Evolutionary conservation across 2,888 invertebrate species (phyloP), one percentile per base, ranked within the genome.

Genomic region (Polyommatus iphigenia): DNA sequence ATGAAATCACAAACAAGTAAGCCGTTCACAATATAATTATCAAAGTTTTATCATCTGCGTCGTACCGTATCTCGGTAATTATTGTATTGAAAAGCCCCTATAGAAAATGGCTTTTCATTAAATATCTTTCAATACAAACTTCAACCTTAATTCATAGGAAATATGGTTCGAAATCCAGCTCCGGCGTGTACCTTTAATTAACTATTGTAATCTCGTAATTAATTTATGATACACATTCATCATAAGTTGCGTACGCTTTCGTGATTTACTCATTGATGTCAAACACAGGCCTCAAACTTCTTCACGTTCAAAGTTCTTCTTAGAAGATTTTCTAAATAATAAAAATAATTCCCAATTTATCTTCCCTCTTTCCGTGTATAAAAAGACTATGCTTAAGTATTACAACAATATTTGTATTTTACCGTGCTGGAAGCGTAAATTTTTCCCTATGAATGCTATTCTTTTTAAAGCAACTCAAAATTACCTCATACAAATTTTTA

Each of bases 1-100:
- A 15, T 29, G 2, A 18, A 67, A 32, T 29, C 67, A 67, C 29
- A 29, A 67, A 67, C 67, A 32, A 67, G 6, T 67, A 32, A 67
- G 15, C 29, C 41, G n/a, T 36, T 72, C 36, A 71, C 18, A 36
- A 71, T 32, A 41, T 72, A 41, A 71, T 72, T 20, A 72, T 41
- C 20, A 41, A 72, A 72, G 72, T 72, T 72, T 41, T 41, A 41
- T 41, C 72, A 72, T 72, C 15, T 7, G 67, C 6, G 67, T 62
- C 62, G 24, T 67, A 29, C 67, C 67, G 29, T 32, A 67, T 67
- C 67, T 67, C 67, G 13, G 32, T 67, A 67, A 67, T 67, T 72
- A 72, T 41, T 41, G 72, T 72, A 41, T 71, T 71, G 81, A 81
- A 81, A 78, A 78, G 72, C 79, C 81, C 81, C 82, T 13, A 13